phyloP scores from a whole-genome alignment of 1,140 invertebrate genomes.

The Rhopalosiphum maidis region DNA sequence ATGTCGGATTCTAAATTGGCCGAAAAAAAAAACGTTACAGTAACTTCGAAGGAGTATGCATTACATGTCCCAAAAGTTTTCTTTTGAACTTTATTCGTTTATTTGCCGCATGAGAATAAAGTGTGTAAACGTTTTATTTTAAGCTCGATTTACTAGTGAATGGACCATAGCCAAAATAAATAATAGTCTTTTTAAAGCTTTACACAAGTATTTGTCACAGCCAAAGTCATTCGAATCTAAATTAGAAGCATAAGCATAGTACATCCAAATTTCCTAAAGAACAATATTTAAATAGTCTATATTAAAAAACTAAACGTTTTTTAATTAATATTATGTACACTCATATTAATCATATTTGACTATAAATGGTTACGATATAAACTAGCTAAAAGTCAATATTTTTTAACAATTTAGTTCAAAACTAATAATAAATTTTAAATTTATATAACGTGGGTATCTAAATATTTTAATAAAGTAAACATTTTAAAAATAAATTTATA shows the following conservation, averaged over 20 bases:
- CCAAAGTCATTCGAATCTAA: not conserved
- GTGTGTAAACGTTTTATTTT: constrained; percentile 3
- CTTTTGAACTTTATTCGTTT: not conserved
- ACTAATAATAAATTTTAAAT: too few species aligned
- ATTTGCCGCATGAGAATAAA: not conserved
- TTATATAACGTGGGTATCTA: too few species aligned
- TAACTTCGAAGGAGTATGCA: not conserved
- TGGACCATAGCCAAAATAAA: not conserved
- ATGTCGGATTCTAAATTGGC: not conserved
- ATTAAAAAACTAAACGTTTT: too few species aligned
- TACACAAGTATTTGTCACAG: not conserved
- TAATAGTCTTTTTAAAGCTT: not conserved
- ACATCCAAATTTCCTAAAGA: not conserved
- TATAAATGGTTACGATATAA: too few species aligned
- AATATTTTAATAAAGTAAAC: too few species aligned
- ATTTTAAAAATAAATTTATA: too few species aligned
- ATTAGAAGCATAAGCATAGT: not conserved
- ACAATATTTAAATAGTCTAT: too few species aligned
- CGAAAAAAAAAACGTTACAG: not conserved
- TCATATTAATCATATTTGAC: too few species aligned
- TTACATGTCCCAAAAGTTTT: constrained; percentile 1
- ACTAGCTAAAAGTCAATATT: too few species aligned
- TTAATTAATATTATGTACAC: too few species aligned
- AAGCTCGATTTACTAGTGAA: not conserved
- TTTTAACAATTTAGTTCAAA: too few species aligned